Evolutionary conservation across 2,113 vertebrate species (phyloP).

Genomic region (Deroptyus accipitrinus): DNA sequence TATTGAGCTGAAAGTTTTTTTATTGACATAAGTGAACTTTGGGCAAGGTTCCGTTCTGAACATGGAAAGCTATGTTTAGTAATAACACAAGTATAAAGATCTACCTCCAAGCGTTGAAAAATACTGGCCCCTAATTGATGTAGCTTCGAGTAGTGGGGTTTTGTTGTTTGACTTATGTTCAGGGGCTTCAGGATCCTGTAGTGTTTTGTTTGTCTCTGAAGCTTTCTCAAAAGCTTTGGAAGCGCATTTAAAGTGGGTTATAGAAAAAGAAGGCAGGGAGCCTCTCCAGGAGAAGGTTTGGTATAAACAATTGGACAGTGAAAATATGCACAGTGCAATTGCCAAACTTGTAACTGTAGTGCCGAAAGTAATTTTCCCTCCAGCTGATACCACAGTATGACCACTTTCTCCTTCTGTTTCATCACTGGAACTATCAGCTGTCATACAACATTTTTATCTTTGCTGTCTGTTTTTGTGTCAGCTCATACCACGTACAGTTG

Average conservation of each 20-base stretch:
- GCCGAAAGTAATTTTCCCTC: background rate
- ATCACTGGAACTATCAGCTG: background rate
- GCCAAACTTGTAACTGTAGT: background rate
- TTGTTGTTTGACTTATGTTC: background rate
- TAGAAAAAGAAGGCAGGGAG: background rate
- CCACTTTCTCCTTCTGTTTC: background rate
- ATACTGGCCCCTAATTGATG: background rate
- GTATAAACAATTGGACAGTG: background rate
- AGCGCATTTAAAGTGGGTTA: background rate
- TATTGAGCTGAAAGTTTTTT: background rate
- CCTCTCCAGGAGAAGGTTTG: background rate
- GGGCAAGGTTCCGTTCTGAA: background rate
- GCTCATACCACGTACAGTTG: accelerated
- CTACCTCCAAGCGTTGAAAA: background rate
- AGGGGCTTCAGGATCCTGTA: background rate
- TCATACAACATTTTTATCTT: background rate
- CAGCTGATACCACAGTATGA: background rate
- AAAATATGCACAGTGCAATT: background rate
- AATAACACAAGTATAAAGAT: background rate
- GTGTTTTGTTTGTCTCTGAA: background rate
- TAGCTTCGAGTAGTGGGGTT: background rate
- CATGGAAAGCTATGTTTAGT: background rate
- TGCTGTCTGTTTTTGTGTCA: background rate
- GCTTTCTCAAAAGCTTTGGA: background rate
- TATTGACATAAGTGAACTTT: background rate